Evolutionary conservation across 2,797 vertebrate species (phyloP), one percentile per base, ranked within the genome.

Genomic region (Percopsis omiscomaycus): DNA sequence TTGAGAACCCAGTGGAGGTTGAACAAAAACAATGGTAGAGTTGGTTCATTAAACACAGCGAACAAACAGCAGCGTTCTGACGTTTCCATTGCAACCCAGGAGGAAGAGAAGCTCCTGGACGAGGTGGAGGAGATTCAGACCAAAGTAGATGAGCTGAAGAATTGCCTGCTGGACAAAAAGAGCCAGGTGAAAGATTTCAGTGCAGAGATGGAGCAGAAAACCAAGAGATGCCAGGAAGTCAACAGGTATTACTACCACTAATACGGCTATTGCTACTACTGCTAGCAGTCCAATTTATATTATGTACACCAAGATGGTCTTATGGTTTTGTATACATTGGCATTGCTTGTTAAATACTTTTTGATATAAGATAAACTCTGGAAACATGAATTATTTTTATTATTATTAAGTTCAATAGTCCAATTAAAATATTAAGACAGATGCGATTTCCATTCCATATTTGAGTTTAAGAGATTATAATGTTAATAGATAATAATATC

Each of bases 101-200:
- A 90, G 9, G 96, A 98, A 72, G 87, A 93, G 11, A 81, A 79
- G 11, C 84, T 92, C 73, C 82, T 96, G 60, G 68, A 59, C n/a
- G 71, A 32, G 0, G 92, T 96, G 58, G 90, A 95, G 5, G 87
- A 92, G 59, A 71, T 76, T 68, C 69, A 92, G 87, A 80, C 70
- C 6, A 88, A 94, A 64, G 80, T 90, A 47, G 76, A 88, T 48
- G 91, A 89, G 12, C 72, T 94, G 59, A 92, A 93, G 68, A 88
- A 92, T 27, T 48, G 66, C 49, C 74, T 92, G 71, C 77, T 66
- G 32, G 70, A 67, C 9, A 95, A 94, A 82, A 95, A 89, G 49
- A 75, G 80, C 27, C 75, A 87, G n/a, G 60, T 89, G 52, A 60
- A 76, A 8, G 77, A 92, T 69, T 78, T 76, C 49, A 96, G 96